Base-by-base conservation (phyloP, 2,888 invertebrate genomes). In the Yponomeuta cagnagella region DNA sequence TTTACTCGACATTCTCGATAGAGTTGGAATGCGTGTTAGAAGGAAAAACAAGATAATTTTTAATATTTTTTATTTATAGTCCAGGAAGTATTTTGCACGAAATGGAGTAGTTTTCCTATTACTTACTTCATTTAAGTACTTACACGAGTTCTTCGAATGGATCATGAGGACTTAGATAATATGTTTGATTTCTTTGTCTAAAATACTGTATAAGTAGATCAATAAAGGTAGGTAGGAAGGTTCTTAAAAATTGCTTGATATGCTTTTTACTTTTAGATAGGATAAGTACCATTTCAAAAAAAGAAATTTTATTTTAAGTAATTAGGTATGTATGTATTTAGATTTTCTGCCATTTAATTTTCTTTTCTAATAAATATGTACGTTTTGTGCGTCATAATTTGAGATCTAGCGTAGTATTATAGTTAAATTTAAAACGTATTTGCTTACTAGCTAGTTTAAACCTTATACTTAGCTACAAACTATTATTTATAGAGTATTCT, bases 401-500 rank as follows among this genome's bases (percentile, higher is more conserved):
- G 74, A 77, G 72, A 76, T 77, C 75, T 80, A 80, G 78, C 75
- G 72, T 77, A 75, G 12, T 52, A 52, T 12, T 23, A 68, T 33
- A 15, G 9, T 70, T 15, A 5, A 65, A 33, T 52, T 70, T 67
- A 66, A 30, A 48, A 66, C 30, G 43, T 64, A 4, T 64, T 64
- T 64, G n/a, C 23, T 31, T 64, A 64, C 10, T 5, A 6, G 10
- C 69, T 70, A 64, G 31, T 67, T 65, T 52, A 64, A 52, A 64
- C 5, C 63, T 67, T 66, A 67, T 68, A 70, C 37, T 23, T 68
- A 64, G 58, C 74, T 72, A 75, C 69, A 63, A 68, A 76, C 78
- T 79, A 78, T 76, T 78, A 80, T 82, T 82, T 82, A 83, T 82
- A 83, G 76, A 81, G 77, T 83, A 84, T 76, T 79, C 79, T 85